Percentiles rank a stretch among this genome's conserved stretches.
Evolutionary conservation across 1,140 invertebrate genomes (phyloP).

Genomic region (Drosophila pachea): DNA sequence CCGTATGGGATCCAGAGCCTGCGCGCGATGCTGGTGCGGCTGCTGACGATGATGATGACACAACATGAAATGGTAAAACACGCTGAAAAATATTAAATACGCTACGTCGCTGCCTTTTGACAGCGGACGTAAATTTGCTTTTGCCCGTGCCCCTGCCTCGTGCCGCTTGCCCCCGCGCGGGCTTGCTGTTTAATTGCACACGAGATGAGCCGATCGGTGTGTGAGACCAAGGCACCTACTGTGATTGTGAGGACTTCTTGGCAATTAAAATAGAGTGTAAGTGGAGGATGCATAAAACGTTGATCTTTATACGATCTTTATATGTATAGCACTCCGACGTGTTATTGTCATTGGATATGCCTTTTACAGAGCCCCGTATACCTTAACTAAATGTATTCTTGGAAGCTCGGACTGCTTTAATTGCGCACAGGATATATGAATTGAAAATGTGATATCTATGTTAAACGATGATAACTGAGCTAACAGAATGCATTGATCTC

Average conservation of each 20-base stretch:
- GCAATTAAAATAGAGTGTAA: slow-evolving; percentile 78
- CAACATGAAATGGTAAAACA: slow-evolving; percentile 78
- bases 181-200: slow-evolving; percentile 73
- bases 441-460: not conserved
- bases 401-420: slow-evolving; percentile 11
- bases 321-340: slow-evolving; percentile 36
- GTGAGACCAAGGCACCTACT: slow-evolving; percentile 35
- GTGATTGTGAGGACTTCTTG: slow-evolving; percentile 53
- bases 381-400: slow-evolving; percentile 29
- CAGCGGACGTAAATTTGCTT: slow-evolving; percentile 78
- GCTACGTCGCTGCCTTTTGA: slow-evolving; percentile 77
- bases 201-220: slow-evolving; percentile 44
- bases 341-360: slow-evolving; percentile 26
- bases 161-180: not conserved
- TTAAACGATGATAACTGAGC: too few species aligned
- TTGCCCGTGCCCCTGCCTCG: slow-evolving; percentile 37
- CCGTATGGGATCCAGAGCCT: not conserved
- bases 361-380: slow-evolving; percentile 1
- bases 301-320: slow-evolving; percentile 75
- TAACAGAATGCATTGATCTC: too few species aligned
- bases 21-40: slow-evolving; percentile 5
- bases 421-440: not conserved
- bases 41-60: slow-evolving; percentile 74
- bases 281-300: slow-evolving; percentile 77
- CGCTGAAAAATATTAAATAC: slow-evolving; percentile 79